A percentile compares a stretch with the other conserved stretches of the same genome.
phyloP scores from a whole-genome alignment of 30 jellyfish, hydroid and myxozoan genomes.

The Pseudorhiza aurosa region DNA sequence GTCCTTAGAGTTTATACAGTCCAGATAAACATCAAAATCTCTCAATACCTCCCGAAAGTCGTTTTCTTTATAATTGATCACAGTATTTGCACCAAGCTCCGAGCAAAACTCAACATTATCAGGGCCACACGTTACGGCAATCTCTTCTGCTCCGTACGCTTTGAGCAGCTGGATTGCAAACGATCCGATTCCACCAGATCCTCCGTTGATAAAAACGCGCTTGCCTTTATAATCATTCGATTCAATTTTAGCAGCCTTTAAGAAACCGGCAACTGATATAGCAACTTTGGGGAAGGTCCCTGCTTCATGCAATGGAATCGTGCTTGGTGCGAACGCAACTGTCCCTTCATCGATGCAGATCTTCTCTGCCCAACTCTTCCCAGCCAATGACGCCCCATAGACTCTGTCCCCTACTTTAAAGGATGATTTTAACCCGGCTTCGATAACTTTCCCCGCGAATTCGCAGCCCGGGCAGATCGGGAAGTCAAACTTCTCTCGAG shows the following conservation, averaged over 20 bases:
- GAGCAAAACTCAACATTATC: constrained; percentile 26
- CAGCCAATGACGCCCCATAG: constrained; percentile 44
- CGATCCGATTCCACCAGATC: constrained; percentile 59
- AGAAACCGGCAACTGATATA: constrained; percentile 41
- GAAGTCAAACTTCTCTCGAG: constrained; percentile 24
- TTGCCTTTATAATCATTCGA: constrained; percentile 14
- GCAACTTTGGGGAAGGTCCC: constrained; percentile 66
- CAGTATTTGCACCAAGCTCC: constrained; percentile 53
- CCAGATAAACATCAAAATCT: constrained; percentile 45
- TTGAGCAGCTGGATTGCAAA: constrained; percentile 42
- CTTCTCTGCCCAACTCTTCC: constrained; percentile 61
- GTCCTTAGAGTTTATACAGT: constrained; percentile 35
- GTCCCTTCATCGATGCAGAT: constrained; percentile 59
- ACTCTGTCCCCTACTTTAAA: constrained; percentile 56
- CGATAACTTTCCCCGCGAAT: constrained; percentile 41
- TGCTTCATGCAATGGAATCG: constrained; percentile 43
- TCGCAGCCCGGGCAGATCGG: constrained; percentile 70
- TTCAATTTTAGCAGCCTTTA: constrained; percentile 31
- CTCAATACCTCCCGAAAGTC: constrained; percentile 25
- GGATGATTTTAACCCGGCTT: constrained; percentile 24
- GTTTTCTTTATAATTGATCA: constrained; percentile 28
- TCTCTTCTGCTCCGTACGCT: constrained; percentile 29
- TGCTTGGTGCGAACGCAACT: constrained; percentile 44
- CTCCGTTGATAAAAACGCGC: constrained; percentile 53
- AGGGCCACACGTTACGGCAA: constrained; percentile 55